A percentile compares a stretch with the other conserved stretches of the same genome.
These are phyloP conservation scores for Poecile atricapillus DNA, from an alignment of 2,113 vertebrate genomes.

Conservation along the genomic window DNA sequence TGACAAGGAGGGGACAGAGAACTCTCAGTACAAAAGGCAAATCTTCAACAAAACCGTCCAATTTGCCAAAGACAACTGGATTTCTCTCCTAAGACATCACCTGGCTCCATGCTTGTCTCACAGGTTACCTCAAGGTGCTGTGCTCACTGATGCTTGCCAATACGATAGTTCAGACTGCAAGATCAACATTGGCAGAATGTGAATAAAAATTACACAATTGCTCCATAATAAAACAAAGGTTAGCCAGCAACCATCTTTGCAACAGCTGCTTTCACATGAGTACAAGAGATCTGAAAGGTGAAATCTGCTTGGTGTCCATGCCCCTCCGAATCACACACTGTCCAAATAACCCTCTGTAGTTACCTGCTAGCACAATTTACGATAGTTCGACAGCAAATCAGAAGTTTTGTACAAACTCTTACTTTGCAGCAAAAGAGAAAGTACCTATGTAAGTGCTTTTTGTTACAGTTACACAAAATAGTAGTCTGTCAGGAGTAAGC, in stretches of 20 bases:
- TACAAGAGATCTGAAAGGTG: background rate
- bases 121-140: background rate
- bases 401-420: background rate
- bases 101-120: background rate
- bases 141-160: background rate
- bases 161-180: rapidly evolving
- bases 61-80: background rate
- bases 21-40: background rate
- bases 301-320: background rate
- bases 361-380: background rate
- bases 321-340: background rate
- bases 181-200: rapidly evolving
- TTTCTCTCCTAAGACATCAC: background rate
- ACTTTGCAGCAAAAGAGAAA: background rate
- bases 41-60: background rate
- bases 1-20: background rate
- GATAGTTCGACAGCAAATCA: background rate
- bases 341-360: background rate
- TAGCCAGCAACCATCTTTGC: background rate
- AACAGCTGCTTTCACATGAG: background rate
- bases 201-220: background rate
- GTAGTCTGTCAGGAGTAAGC: background rate
- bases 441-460: rapidly evolving
- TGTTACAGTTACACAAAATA: background rate
- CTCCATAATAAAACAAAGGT: background rate